Evolutionary conservation across 2,797 vertebrate genomes (phyloP).

Genomic region (Tapera naevia): DNA sequence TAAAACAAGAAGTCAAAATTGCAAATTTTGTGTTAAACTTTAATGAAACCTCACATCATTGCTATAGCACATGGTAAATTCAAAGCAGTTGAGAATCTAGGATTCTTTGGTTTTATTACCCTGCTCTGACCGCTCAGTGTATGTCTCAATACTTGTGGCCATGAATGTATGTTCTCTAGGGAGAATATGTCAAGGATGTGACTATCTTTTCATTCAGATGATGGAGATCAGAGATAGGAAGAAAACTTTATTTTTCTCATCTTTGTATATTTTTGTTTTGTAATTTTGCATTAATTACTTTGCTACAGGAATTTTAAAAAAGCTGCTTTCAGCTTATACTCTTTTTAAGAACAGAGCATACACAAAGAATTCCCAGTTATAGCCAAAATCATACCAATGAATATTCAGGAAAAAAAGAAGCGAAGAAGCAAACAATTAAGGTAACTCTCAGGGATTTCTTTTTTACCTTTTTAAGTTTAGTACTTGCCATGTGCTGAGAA

Average conservation of each 20-base stretch:
- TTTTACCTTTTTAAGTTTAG: neutral
- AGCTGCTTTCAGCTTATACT: neutral
- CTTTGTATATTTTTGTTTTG: neutral
- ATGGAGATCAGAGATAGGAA: neutral
- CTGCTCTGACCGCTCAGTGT: neutral
- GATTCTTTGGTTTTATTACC: neutral
- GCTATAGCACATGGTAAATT: fast-evolving
- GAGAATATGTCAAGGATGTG: neutral
- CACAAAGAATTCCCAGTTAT: neutral
- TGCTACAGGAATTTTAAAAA: neutral
- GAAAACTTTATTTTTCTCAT: neutral
- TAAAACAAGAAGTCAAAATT: neutral
- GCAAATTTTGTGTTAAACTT: neutral
- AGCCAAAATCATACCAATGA: neutral
- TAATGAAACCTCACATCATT: neutral
- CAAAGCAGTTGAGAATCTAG: neutral
- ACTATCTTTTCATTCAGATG: neutral
- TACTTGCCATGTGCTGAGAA: neutral
- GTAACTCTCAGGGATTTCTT: neutral
- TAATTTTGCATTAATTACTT: neutral
- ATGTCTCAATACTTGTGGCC: neutral
- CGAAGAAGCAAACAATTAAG: neutral
- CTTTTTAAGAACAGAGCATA: neutral
- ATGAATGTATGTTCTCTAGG: neutral
- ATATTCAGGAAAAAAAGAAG: neutral